Evolutionary conservation across 2,113 vertebrate genomes (phyloP).

Genomic region (Oreochromis aureus): DNA sequence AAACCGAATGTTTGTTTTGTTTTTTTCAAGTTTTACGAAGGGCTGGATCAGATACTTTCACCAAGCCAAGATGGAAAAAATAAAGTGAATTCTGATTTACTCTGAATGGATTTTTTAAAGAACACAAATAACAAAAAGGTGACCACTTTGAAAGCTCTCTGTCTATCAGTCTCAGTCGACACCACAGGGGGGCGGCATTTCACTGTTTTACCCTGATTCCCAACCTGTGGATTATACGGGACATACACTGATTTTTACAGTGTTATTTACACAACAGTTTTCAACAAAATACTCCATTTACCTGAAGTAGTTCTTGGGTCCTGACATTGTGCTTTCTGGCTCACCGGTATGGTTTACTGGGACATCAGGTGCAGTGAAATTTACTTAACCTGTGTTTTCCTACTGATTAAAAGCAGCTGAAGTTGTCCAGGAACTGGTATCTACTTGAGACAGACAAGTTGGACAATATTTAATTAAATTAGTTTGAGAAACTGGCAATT

Average conservation of each 20-base stretch:
- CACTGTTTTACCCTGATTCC: background rate
- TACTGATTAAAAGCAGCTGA: background rate
- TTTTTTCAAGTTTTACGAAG: slow-evolving; percentile 26
- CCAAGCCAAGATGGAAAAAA: slow-evolving; percentile 46
- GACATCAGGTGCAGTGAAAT: background rate
- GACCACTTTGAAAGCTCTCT: background rate
- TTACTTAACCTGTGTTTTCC: background rate
- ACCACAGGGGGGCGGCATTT: slow-evolving; percentile 61
- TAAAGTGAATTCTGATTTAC: slow-evolving; percentile 56
- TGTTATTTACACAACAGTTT: background rate
- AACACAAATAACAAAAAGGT: background rate
- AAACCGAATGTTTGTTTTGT: background rate
- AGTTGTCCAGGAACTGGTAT: background rate
- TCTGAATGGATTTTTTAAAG: background rate
- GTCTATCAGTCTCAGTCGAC: background rate
- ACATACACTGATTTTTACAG: background rate
- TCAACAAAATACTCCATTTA: background rate
- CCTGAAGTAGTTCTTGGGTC: background rate
- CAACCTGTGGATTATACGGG: background rate
- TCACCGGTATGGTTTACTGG: background rate
- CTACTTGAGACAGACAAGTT: background rate
- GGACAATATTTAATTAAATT: background rate
- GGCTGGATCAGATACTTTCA: slow-evolving; percentile 30
- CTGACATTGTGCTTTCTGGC: background rate
- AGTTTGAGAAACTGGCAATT: background rate